Base-by-base conservation (phyloP, 2,888 invertebrate genomes). In the Pecten maximus region DNA sequence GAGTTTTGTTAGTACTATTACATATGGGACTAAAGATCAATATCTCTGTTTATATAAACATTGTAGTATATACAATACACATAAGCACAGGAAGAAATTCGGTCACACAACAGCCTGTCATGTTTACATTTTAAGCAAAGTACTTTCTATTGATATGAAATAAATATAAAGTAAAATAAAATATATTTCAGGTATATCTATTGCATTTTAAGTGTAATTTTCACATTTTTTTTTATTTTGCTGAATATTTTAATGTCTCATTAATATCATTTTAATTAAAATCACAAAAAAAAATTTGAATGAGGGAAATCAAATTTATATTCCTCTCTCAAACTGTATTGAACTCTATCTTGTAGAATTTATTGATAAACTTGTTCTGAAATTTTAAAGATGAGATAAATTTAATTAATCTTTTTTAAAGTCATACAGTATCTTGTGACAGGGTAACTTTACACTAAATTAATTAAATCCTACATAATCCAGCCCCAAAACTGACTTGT, bases 21-120 rank as follows among this genome's bases (percentile, higher is more conserved):
- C 28, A 74, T 6, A 35, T 2, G 10, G 6, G 74, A 19, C 23
- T 35, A 74, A n/a, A 74, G 74, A 74, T 74, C 74, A 74, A 74
- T 74, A 60, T n/a, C n/a, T n/a, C 60, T 16, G 74, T 74, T 35
- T 74, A 74, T n/a, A n/a, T 74, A 74, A 28, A 74, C 74, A 74
- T 60, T n/a, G 16, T 16, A 50, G 16, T 50, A 15, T 48, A 48
- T n/a, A 54, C 2, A 74, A 23, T 10, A 28, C 28, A 28, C 44
- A 74, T 35, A 74, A 35, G 28, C 44, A 44, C 74, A 60, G 35
- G 19, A 74, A 8, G 74, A 74, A 74, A 74, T 74, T 74, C 74
- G 74, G 74, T 74, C 74, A 74, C 28, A 19, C 23, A 74, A 74
- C 15, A 74, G 28, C 2, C 2, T 35, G 0, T 35, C 74, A 74